Percentiles rank a stretch among this genome's conserved stretches.
Conservation (phyloP, 2,113 vertebrate species). For the Scomber japonicus region DNA sequence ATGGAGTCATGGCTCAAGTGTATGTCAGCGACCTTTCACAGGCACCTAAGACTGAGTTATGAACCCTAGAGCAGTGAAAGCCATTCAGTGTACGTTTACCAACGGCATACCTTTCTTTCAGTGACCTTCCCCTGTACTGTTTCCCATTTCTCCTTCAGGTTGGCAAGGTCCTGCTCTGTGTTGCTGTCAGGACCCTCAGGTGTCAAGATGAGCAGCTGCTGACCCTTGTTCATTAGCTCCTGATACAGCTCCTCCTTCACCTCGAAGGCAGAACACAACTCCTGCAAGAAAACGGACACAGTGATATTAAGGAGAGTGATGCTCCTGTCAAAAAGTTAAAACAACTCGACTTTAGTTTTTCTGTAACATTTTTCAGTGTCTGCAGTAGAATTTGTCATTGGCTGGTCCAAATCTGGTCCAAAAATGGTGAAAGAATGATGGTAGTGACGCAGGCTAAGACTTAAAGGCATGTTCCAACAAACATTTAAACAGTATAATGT, state of each 20-base stretch:
- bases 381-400: conserved; percentile 7
- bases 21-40: conserved; percentile 44
- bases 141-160: conserved; percentile 96
- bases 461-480: conserved; percentile 43
- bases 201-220: conserved; percentile 89
- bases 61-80: conserved; percentile 18
- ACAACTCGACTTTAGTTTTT: neutral
- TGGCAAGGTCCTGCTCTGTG: conserved; percentile 92
- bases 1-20: conserved; percentile 47
- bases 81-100: neutral
- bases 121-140: conserved; percentile 90
- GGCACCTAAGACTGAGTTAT: conserved; percentile 41
- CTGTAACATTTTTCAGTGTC: neutral
- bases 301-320: conserved; percentile 4
- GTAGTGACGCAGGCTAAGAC: neutral
- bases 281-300: conserved; percentile 81
- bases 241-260: conserved; percentile 92
- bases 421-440: conserved; percentile 59
- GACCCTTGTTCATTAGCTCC: conserved; percentile 89
- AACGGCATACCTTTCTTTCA: conserved; percentile 91
- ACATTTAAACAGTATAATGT: conserved; percentile 49
- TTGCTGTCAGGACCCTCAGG: conserved; percentile 91
- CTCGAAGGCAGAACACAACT: conserved; percentile 92
- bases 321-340: conserved; percentile 19
- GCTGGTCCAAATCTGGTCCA: conserved; percentile 32